Evolutionary conservation across 2,113 vertebrate genomes (phyloP), one percentile per base, ranked within the genome.

Genomic region (Rhinoderma darwinii): DNA sequence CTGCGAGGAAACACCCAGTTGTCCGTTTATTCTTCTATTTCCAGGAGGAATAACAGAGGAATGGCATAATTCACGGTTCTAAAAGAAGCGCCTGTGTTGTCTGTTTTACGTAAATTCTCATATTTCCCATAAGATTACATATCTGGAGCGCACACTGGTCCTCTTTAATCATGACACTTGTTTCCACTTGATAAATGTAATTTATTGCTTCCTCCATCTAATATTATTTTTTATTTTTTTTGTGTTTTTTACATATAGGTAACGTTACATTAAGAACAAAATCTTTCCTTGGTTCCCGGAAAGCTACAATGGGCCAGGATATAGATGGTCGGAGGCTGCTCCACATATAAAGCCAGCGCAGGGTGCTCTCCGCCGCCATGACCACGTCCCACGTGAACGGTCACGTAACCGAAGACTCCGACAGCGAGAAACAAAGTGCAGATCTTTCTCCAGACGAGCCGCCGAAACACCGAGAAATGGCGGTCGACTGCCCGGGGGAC

Each of bases 401-500:
- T 88, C 96, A 96, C 90, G 92, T 96, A 88, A 91, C 95, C 89
- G 96, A 97, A 91, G 95, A 95, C 91, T 94, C 96, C 76, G 97
- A 97, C 73, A 93, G 68, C 86, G 96, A 95, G 89, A 92, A 94
- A 88, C 96, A 92, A 91, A 94, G 90, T 90, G 93, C 93, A 90
- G 94, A 92, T 90, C 92, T 95, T 91, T 92, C 89, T 88, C 87
- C 89, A 88, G 96, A 95, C 80, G 95, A 96, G 61, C 88, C 92
- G 88, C 93, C 92, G 89, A 96, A 92, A 89, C 96, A 96, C 89
- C 94, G 96, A 90, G 96, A 97, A 90, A 95, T 97, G 94, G 96
- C 96, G 20, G 96, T 98, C 73, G 97, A 98, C 91, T 99, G 98
- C 91, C 98, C 98, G 0, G 95, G 95, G 84, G 98, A 99, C 39